These are phyloP conservation scores for Drosophila emarginata DNA, from an alignment of 2,888 invertebrate species.

Conservation along the genomic window DNA sequence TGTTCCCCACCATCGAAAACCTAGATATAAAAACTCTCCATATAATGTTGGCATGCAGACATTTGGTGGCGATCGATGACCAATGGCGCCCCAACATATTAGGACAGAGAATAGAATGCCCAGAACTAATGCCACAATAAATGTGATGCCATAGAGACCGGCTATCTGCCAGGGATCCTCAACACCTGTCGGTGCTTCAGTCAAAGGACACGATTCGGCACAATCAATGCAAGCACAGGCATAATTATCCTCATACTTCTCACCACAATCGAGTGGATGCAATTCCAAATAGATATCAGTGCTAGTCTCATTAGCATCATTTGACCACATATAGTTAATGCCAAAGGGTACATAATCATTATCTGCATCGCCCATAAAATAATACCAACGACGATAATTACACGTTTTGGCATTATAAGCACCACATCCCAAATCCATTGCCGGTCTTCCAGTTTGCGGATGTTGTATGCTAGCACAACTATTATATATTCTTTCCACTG, in stretches of 20 bases:
- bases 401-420: conserved; percentile 86
- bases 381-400: conserved; percentile 86
- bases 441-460: conserved; percentile 89
- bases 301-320: conserved; percentile 71
- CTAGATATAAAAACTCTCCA: conserved; percentile 80
- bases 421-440: conserved; percentile 91
- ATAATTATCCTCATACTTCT: conserved; percentile 84
- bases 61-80: conserved; percentile 22
- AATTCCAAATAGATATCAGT: conserved; percentile 50
- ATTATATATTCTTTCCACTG: conserved; percentile 86
- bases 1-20: conserved; percentile 83
- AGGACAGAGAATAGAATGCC: conserved; percentile 81
- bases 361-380: conserved; percentile 85
- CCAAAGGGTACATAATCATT: conserved; percentile 86
- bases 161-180: conserved; percentile 84
- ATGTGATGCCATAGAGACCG: conserved; percentile 86
- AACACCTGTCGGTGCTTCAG: conserved; percentile 81
- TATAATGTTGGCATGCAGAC: conserved; percentile 67
- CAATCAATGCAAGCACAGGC: conserved; percentile 93
- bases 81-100: conserved; percentile 54
- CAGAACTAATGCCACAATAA: conserved; percentile 85
- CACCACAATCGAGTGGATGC: conserved; percentile 84
- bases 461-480: conserved; percentile 91
- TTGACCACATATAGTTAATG: conserved; percentile 84
- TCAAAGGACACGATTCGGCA: conserved; percentile 85